phyloP scores from a whole-genome alignment of 2,113 vertebrate genomes.

The Trogon surrucura region DNA sequence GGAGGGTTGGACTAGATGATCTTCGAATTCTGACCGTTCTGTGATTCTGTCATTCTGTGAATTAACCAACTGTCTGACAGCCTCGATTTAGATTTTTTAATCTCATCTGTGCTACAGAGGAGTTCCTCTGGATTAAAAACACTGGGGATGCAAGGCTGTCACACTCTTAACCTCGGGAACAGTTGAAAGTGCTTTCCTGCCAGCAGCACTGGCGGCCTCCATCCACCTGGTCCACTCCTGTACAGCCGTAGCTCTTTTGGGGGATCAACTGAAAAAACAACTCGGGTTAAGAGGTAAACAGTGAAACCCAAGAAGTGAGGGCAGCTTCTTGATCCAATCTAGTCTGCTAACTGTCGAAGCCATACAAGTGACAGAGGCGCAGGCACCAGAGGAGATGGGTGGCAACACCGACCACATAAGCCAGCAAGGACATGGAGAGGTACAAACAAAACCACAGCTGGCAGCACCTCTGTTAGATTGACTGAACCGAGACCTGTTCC shows the following conservation, averaged over 20 bases:
- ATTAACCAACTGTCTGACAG: no score
- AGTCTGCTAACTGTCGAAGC: background rate
- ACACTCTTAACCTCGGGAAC: background rate
- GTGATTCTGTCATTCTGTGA: no score
- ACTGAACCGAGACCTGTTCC: background rate
- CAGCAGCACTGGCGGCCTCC: background rate
- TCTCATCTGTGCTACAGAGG: background rate
- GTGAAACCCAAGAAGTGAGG: background rate
- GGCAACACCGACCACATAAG: background rate
- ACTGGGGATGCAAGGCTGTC: background rate
- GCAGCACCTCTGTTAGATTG: background rate
- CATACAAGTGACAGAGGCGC: background rate
- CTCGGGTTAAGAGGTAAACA: rapidly evolving
- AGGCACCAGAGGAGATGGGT: background rate
- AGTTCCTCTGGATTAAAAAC: background rate
- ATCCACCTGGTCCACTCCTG: background rate
- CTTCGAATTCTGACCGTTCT: no score
- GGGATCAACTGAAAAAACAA: background rate
- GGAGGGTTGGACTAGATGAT: no score
- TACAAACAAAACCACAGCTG: background rate
- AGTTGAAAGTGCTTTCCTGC: background rate
- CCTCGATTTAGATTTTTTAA: background rate
- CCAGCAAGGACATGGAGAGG: background rate
- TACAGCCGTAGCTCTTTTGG: background rate
- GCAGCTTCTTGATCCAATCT: background rate